Evolutionary conservation across 2,113 vertebrate genomes (phyloP).

Genomic region (Hystrix cristata): DNA sequence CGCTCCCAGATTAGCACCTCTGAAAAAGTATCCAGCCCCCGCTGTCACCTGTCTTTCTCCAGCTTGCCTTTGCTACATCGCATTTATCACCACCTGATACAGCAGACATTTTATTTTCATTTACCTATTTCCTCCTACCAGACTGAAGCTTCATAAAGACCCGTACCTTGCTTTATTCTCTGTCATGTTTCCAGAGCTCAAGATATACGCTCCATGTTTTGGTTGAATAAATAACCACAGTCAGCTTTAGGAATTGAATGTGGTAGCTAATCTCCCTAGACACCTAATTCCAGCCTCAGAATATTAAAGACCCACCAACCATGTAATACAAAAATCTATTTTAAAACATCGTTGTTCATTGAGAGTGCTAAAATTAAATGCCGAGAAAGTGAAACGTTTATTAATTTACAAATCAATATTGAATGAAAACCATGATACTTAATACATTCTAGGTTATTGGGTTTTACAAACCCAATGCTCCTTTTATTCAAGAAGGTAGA

Average conservation of each 20-base stretch:
- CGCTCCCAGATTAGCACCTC: not conserved
- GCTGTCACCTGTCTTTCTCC: not conserved
- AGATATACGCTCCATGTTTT: too few relatives aligned
- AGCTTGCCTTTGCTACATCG: not conserved
- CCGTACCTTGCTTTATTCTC: not conserved
- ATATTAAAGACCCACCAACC: conserved; percentile 45
- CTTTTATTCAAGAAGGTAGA: conserved; percentile 41
- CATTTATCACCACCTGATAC: not conserved
- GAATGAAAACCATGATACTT: conserved; percentile 13
- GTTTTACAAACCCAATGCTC: not conserved
- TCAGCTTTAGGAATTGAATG: not conserved
- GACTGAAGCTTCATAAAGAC: not conserved
- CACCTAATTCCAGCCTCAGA: not conserved
- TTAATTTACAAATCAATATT: conserved; percentile 60
- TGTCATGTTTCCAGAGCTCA: not conserved
- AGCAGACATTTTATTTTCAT: not conserved
- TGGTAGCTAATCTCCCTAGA: not conserved
- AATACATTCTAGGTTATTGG: not conserved
- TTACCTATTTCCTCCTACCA: not conserved
- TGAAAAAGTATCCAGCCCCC: not conserved
- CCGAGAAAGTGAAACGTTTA: conserved; percentile 40
- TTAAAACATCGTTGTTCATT: conserved; percentile 47
- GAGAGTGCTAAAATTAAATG: conserved; percentile 36
- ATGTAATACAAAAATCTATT: conserved; percentile 56
- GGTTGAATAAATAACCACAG: not conserved